Evolutionary conservation across 2,888 invertebrate species (phyloP).

Genomic region (Hofmannophila pseudospretella): DNA sequence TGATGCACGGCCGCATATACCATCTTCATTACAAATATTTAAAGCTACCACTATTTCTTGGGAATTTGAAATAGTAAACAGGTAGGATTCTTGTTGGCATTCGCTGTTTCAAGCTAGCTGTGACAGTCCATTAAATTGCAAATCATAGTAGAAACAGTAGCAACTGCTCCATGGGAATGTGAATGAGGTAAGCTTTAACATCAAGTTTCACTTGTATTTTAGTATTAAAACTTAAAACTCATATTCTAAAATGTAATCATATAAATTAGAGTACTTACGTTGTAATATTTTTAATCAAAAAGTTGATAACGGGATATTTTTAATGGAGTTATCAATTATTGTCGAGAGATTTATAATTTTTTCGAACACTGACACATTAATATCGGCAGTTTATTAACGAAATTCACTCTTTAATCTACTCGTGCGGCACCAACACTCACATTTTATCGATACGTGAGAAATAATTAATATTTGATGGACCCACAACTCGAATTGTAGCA

Average conservation of each 20-base stretch:
- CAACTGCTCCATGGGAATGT: conserved; percentile 9
- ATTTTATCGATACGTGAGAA: conserved; percentile 18
- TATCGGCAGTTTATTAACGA: conserved; percentile 14
- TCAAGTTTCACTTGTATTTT: no score
- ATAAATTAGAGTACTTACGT: no score
- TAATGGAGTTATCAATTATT: conserved; percentile 9
- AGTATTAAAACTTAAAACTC: no score
- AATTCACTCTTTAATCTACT: conserved; percentile 11
- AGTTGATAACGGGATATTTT: background rate
- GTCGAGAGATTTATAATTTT: conserved; percentile 6
- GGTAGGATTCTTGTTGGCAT: conserved; percentile 17
- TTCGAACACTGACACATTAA: conserved; percentile 12
- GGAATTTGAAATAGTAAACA: conserved; percentile 10
- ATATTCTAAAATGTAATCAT: no score
- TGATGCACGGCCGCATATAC: conserved; percentile 40
- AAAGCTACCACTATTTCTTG: conserved; percentile 17
- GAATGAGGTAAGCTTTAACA: background rate
- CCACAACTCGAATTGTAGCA: conserved; percentile 17
- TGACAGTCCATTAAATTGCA: conserved; percentile 19
- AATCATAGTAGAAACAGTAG: conserved; percentile 15
- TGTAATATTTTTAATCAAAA: background rate
- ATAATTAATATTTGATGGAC: conserved; percentile 27
- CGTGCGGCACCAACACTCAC: conserved; percentile 11
- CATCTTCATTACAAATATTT: conserved; percentile 42
- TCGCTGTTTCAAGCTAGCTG: conserved; percentile 15